Evolutionary conservation across 2,888 invertebrate genomes (phyloP).

Genomic region (Barypeithes pellucidus): DNA sequence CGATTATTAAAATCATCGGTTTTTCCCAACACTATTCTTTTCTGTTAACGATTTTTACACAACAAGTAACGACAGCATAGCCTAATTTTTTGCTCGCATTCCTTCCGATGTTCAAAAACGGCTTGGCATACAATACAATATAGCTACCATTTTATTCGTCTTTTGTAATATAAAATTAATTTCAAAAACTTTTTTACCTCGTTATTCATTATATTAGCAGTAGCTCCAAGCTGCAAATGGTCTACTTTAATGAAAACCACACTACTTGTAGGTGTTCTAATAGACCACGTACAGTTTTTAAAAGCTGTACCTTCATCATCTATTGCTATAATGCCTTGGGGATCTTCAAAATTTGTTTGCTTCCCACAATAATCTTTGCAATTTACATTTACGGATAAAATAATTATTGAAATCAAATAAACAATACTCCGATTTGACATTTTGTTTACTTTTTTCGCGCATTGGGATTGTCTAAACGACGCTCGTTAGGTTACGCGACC

Average conservation of each 20-base stretch:
- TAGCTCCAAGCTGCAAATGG: constrained; percentile 30
- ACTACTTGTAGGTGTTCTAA: constrained; percentile 30
- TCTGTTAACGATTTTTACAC: too few relatives aligned
- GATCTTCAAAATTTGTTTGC: constrained; percentile 1
- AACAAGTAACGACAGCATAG: too few relatives aligned
- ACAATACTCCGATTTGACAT: constrained; percentile 35
- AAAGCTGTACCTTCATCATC: neutral
- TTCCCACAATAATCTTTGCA: constrained; percentile 37
- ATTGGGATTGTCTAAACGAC: constrained; percentile 19
- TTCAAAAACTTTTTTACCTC: constrained; percentile 7
- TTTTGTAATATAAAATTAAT: neutral
- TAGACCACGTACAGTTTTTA: constrained; percentile 45
- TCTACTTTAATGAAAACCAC: constrained; percentile 37
- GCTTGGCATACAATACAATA: too few relatives aligned
- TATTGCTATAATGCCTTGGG: constrained; percentile 39
- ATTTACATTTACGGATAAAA: constrained; percentile 27
- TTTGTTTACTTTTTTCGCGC: constrained; percentile 30
- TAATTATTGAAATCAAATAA: constrained; percentile 32
- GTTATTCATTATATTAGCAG: neutral
- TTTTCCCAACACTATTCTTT: too few relatives aligned
- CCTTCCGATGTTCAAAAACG: too few relatives aligned
- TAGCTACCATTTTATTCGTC: too few relatives aligned
- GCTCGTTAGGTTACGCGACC: constrained; percentile 24
- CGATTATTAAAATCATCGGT: too few relatives aligned
- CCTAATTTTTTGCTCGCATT: too few relatives aligned